phyloP scores from a whole-genome alignment of 2,797 vertebrate genomes.

The Aselliscus stoliczkanus region DNA sequence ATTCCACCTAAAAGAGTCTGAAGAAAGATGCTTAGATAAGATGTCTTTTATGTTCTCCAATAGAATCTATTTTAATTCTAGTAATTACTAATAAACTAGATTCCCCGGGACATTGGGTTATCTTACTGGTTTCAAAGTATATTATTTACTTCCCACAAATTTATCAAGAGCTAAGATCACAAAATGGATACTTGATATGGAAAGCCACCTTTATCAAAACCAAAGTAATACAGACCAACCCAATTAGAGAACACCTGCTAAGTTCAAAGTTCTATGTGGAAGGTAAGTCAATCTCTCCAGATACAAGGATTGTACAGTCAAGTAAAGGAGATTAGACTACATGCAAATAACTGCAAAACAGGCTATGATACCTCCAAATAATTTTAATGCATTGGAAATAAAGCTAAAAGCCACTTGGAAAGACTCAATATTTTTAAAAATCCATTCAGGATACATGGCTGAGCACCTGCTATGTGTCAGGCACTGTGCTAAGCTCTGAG shows the following conservation, averaged over 20 bases:
- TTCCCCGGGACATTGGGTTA: not conserved
- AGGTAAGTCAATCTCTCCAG: not conserved
- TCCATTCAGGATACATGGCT: not conserved
- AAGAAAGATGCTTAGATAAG: constrained; percentile 1
- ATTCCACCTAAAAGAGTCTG: not conserved
- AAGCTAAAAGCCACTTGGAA: not conserved
- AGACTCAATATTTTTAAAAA: not conserved
- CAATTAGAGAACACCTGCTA: not conserved
- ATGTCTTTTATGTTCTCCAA: not conserved
- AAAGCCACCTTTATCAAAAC: constrained; percentile 18
- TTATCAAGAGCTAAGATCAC: not conserved
- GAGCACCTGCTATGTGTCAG: not conserved
- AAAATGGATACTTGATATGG: not conserved
- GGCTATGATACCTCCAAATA: not conserved
- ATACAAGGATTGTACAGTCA: not conserved
- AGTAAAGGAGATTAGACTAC: not conserved
- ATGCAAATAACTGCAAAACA: not conserved
- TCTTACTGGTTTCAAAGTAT: not conserved
- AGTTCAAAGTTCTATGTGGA: constrained; percentile 16
- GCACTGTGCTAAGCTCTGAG: not conserved
- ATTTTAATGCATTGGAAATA: not conserved
- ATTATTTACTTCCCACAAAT: constrained; percentile 36
- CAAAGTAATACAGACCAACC: not conserved
- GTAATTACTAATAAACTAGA: not conserved
- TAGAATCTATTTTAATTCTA: constrained; percentile 12